A percentile compares a stretch with the other conserved stretches of the same genome.
Evolutionary conservation across 37 sponge, comb jelly and placozoan species (phyloP).

Genomic region (Spongilla lacustris): DNA sequence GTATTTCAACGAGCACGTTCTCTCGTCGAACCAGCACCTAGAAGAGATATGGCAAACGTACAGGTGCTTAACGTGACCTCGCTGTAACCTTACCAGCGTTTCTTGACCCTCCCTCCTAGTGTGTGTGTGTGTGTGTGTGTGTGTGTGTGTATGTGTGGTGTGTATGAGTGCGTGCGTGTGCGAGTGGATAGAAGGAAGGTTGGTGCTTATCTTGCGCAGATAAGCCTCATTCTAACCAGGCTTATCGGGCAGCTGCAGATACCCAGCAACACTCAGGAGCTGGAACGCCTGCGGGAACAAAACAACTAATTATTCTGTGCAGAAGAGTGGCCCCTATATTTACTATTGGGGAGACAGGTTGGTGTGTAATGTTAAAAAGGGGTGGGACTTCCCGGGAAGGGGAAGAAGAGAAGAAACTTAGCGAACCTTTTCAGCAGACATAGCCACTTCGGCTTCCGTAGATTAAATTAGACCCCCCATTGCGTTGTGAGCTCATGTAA

Average conservation of each 20-base stretch:
- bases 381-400: neutral
- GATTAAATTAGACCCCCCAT: neutral
- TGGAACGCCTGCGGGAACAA: neutral
- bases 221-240: slow-evolving; percentile 16
- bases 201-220: neutral
- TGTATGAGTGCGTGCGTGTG: slow-evolving; percentile 6
- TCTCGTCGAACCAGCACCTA: slow-evolving; percentile 80
- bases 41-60: neutral
- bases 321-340: too few relatives aligned
- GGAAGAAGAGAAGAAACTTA: neutral
- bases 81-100: neutral
- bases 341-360: too few relatives aligned
- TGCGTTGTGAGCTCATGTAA: neutral
- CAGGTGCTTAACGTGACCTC: neutral
- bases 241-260: slow-evolving; percentile 36
- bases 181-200: neutral
- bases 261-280: slow-evolving; percentile 50
- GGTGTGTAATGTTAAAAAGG: neutral
- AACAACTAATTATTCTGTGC: too few relatives aligned
- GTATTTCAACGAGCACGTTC: slow-evolving; percentile 59
- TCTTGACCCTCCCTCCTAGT: neutral
- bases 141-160: neutral
- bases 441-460: neutral
- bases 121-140: slow-evolving; percentile 9
- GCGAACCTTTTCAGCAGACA: neutral